Evolutionary conservation across 2,888 invertebrate species (phyloP), one percentile per base, ranked within the genome.

Genomic region (Meghimatium bilineatum): DNA sequence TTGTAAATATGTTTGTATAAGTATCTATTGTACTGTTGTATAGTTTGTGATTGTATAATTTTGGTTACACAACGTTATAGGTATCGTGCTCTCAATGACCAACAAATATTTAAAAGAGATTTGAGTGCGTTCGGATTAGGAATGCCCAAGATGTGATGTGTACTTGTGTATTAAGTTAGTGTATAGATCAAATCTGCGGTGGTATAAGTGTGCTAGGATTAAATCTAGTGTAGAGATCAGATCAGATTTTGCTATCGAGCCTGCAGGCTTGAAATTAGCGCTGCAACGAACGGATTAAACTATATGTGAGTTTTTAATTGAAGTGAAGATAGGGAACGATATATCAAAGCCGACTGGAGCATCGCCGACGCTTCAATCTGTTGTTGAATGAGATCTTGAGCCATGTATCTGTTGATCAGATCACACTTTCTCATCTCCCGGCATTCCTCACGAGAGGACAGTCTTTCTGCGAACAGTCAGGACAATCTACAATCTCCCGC

Each of bases 221-320:
- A 72, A 74, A 49, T 74, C 17, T 49, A 29, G 49, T 29, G 72
- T 44, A 29, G n/a, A 74, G 72, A 74, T 74, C 49, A n/a, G 29
- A 74, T 49, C 5, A n/a, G 29, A n/a, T 74, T 49, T 26, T 14
- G 10, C 1, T n/a, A 17, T 49, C 49, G 29, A 49, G n/a, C 49
- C 72, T 74, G 72, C 49, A n/a, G 49, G n/a, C 49, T 74, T 74
- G 23, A 49, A 74, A 74, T 49, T 74, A 72, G 72, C 72, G 49
- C 72, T 29, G 49, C 72, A 74, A 74, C n/a, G 72, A 49, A 6
- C 14, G 72, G 49, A 74, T 74, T 74, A 74, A 14, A 49, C 20
- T 44, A 17, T 14, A 17, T 14, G 29, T n/a, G 23, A 49, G 44
- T 36, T 74, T 74, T 44, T 44, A 74, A 74, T 74, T 74, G 72